Evolutionary conservation across 2,888 invertebrate genomes (phyloP), one percentile per base, ranked within the genome.

Genomic region (Cantharis rufa): DNA sequence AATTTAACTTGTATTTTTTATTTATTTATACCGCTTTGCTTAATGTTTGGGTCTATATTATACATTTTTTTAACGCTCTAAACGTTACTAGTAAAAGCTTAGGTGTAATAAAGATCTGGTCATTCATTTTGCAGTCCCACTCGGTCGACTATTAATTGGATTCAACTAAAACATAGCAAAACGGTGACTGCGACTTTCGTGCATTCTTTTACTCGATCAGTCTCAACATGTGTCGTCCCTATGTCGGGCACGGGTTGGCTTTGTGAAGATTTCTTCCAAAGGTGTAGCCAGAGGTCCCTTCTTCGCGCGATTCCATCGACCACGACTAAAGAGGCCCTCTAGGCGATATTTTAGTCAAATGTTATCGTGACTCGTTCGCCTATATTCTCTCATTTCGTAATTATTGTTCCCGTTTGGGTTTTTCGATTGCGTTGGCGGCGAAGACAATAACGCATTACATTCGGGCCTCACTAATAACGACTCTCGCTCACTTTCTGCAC

Each of bases 311-410:
- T 86, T 86, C 88, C 88, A 89, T 71, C 87, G 85, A 81, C 88
- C 88, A 85, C 88, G 87, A 87, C 91, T 92, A 88, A 93, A 92
- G 89, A 93, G 89, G 89, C 92, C 92, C 91, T 92, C 92, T 90
- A 92, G 90, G 90, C 92, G 92, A 91, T 92, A 92, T 92, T 92
- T 92, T 93, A 93, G 92, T 93, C 92, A 93, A 90, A 93, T 93
- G 88, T 92, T 90, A 82, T 88, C 87, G 81, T 85, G 85, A 77
- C 85, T 82, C 88, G 85, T 85, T 76, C 84, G 85, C 66, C 90
- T 92, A 84, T 94, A 91, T 88, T 95, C 94, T 70, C 93, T 91
- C 91, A 94, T 91, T 87, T 95, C 94, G 88, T 94, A 94, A 86
- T 94, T 94, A 88, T 94, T 94, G 88, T 94, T 94, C 71, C 93